Base-by-base conservation (phyloP, 92 coral and sea anemone genomes). In the Meandrina meandrites region DNA sequence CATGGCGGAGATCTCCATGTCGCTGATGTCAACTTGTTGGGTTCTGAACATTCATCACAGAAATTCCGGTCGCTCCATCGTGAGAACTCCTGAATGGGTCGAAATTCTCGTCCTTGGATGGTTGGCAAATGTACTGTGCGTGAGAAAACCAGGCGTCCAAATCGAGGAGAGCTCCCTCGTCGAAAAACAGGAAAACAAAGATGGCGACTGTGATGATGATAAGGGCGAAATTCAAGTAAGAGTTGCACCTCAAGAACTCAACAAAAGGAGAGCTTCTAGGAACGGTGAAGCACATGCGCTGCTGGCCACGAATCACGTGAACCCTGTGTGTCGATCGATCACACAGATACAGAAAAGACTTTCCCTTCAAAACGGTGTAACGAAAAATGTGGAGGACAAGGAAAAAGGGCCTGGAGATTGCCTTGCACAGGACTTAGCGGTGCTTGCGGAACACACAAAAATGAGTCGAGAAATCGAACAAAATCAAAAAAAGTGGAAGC, bases 21-120 rank as follows among this genome's bases (percentile, higher is more conserved):
- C 98, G 1, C 86, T 96, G 24, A 86, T 96, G 90, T 96, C 95
- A 17, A 96, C 98, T 1, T 95, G 98, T 37, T 95, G 94, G 88
- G 96, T 95, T 30, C 82, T 95, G 47, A 95, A 95, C 71, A 88
- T 93, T 57, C 93, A 90, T 78, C 98, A 95, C 87, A 86, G 93
- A 80, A 93, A 93, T 73, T 86, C 94, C 18, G 98, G 96, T 7
- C 82, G 92, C 21, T 84, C 91, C 12, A 84, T 91, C 45, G 91
- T 88, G 36, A 78, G 71, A 53, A 91, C 84, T 62, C 96, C 96
- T 28, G 34, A 79, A 37, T 94, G 97, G 97, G 86, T 92, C 45
- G 97, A 92, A 79, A 60, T 90, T 1, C 67, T 82, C 18, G 89
- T 94, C 17, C 91, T 92, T 22, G 82, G 86, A 45, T 92, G 97